Conservation (phyloP, 2,888 invertebrate species). For the Thymelicus lineola region DNA sequence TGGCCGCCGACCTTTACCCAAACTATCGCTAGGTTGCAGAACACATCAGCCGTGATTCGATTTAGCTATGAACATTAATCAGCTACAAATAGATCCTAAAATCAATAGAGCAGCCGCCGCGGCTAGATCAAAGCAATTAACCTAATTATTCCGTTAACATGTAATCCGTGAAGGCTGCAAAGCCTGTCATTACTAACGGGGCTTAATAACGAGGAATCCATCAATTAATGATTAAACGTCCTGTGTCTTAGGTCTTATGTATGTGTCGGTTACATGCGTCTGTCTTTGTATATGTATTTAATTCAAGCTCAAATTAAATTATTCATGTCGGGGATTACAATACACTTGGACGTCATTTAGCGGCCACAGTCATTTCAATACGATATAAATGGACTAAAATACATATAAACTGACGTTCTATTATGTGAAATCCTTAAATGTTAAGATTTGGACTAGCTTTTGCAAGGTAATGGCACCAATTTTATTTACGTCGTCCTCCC, state of each 20-base stretch:
- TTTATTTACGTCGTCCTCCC: too few relatives aligned
- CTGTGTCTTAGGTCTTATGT: background rate
- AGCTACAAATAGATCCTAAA: conserved; percentile 18
- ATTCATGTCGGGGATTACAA: background rate
- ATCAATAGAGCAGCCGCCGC: conserved; percentile 15
- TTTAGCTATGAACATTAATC: conserved; percentile 1
- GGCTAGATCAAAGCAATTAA: conserved; percentile 24
- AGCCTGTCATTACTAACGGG: conserved; percentile 26
- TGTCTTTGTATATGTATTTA: background rate
- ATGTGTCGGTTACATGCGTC: background rate
- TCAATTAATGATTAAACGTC: conserved; percentile 24
- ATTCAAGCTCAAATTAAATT: background rate
- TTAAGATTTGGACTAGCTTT: too few relatives aligned
- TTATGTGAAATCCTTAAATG: too few relatives aligned
- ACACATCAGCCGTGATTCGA: background rate
- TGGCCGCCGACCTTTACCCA: too few relatives aligned
- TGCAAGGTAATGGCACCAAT: too few relatives aligned
- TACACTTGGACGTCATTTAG: background rate
- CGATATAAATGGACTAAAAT: too few relatives aligned
- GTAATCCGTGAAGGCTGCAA: conserved; percentile 24
- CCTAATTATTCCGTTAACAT: conserved; percentile 28
- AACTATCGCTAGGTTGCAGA: background rate
- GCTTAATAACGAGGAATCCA: conserved; percentile 22
- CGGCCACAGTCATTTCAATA: too few relatives aligned
- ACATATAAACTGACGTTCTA: too few relatives aligned